Percentiles rank a stretch among this genome's conserved stretches.
Evolutionary conservation across 2,797 vertebrate species (phyloP).

Genomic region (Lepus oiostolus): DNA sequence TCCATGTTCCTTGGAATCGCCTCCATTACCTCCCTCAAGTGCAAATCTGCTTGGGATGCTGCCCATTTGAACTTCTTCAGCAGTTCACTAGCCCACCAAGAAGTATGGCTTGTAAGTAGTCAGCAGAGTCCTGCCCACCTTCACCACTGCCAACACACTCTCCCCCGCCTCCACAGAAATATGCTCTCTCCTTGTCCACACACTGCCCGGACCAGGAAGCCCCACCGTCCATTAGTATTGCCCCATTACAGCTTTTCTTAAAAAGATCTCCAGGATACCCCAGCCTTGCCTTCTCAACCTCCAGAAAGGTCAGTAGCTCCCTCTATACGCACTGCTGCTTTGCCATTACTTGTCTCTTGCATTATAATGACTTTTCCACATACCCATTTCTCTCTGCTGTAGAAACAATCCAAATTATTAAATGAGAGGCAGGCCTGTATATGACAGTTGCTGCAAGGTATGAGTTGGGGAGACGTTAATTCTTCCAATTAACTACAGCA

Average conservation of each 20-base stretch:
- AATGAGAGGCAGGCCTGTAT: not conserved
- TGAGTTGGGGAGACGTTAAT: constrained; percentile 35
- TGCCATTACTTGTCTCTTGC: not conserved
- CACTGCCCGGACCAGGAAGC: not conserved
- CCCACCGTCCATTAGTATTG: constrained; percentile 4
- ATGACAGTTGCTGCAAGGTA: not conserved
- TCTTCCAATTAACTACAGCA: constrained; percentile 28
- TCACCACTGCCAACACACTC: not conserved
- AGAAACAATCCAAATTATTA: constrained; percentile 28
- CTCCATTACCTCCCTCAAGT: constrained; percentile 67
- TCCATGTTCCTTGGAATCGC: constrained; percentile 38
- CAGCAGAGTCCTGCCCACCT: not conserved
- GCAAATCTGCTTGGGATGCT: constrained; percentile 2
- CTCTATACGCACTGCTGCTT: constrained; percentile 10
- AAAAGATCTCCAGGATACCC: not conserved
- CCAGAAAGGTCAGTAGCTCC: not conserved
- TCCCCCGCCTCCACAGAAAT: not conserved
- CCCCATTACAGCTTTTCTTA: not conserved
- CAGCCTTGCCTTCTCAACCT: not conserved
- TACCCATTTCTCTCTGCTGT: constrained; percentile 31
- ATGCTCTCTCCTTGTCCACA: not conserved
- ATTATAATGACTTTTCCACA: constrained; percentile 23
- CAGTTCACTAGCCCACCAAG: constrained; percentile 29
- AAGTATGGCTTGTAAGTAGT: not conserved
- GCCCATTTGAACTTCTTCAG: constrained; percentile 5